Evolutionary conservation across 2,888 invertebrate genomes (phyloP), one percentile per base, ranked within the genome.

Genomic region (Elgonia sp.): DNA sequence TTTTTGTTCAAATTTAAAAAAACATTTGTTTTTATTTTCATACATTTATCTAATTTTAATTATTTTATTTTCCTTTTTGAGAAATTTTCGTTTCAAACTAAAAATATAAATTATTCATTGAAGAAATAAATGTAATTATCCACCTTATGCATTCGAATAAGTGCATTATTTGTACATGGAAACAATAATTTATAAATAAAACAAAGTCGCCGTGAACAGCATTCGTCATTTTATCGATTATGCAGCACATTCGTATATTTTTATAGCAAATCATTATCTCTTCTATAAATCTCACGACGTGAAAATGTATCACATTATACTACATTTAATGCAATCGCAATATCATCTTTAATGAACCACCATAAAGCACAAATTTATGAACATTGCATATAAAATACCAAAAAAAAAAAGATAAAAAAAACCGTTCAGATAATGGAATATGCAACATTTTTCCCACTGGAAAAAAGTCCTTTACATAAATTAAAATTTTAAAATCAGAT

Each of bases 221-320:
- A 46, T 67, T 39, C 16, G 83, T 21, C 18, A 60, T 67, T 57
- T 67, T 67, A 83, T 83, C 42, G 83, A 83, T 75, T 50, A 10
- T 37, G 40, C 57, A 57, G 12, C 39, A 18, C 67, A 73, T 73
- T 73, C 29, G 7, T 65, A 72, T 40, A 81, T 63, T 70, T 69
- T 70, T 70, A 81, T 50, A 82, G 63, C 73, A 42, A 72, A 82
- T 82, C 55, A 42, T 73, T 82, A 73, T 82, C 73, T 73, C n/a
- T 53, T 63, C 50, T 46, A 72, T 82, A 50, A 63, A 76, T 65
- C 53, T 63, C 29, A 1, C 60, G 55, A 69, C 20, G 46, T 46
- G 46, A 10, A n/a, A 76, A 53, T 57, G 46, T 50, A 75, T 63
- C 37, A 46, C 60, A 63, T 50, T 63, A 63, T 53, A 46, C 62